Evolutionary conservation across 2,113 vertebrate species (phyloP), one percentile per base, ranked within the genome.

Genomic region (Leucopsar rothschildi): DNA sequence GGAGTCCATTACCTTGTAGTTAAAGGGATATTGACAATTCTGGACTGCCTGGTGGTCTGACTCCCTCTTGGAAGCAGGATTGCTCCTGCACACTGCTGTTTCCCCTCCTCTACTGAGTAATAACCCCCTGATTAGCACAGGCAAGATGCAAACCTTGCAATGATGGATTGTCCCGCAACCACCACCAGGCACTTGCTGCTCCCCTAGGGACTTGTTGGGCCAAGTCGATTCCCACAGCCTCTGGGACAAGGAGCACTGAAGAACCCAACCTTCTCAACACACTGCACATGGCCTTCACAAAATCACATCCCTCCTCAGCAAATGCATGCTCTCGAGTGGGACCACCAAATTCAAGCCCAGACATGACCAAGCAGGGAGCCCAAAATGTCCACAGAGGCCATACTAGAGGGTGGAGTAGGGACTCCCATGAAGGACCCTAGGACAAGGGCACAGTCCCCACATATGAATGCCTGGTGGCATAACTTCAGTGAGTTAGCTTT

Each of bases 1-100:
- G 40, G 76, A 94, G 92, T 96, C 95, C 81, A 96, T 93, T 96
- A 93, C 89, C 94, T 82, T 70, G 73, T 12, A 93, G 85, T 95
- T 96, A 96, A 95, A 96, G 94, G 89, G 89, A 94, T 82, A 94
- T 3, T 44, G 72, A 85, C 87, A 88, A 68, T 63, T 59, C 66
- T 60, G 47, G 64, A 35, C 71, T 92, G 71, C 59, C 64, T 4
- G 2, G 3, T 69, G 64, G 68, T 52, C 63, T 61, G 56, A 64
- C 25, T 89, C 49, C 19, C 40, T 14, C 25, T 57, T 29, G 0
- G 0, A 56, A 84, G 37, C 12, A 27, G 86, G 28, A 53, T 15
- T 31, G 68, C 50, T 75, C 24, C 57, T 1, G 16, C 28, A 59
- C 5, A 18, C 6, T 2, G 0, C 42, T 50, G 57, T 47, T 76